Base-by-base conservation (phyloP, 2,797 vertebrate genomes). In the Hephaestus fuliginosus region DNA sequence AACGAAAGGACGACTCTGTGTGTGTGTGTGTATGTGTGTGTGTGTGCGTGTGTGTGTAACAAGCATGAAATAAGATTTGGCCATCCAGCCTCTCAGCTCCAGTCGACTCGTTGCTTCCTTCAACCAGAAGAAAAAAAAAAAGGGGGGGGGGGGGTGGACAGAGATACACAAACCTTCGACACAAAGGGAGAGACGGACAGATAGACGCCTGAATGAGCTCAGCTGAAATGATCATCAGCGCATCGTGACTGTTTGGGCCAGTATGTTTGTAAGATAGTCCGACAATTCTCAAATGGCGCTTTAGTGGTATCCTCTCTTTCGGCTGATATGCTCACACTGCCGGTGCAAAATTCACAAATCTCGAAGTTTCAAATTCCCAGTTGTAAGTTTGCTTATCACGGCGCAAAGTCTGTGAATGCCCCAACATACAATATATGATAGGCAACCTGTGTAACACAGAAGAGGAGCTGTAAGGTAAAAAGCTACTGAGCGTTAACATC, bases 61-160 rank as follows among this genome's bases (percentile, higher is more conserved):
- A 83, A 92, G 88, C 91, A 25, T 94, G 89, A 95, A 94, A 94
- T 91, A 89, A 92, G 93, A 93, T 93, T 91, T 94, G 91, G 82
- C 89, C 85, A 90, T 90, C 84, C 75, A 85, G 84, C 88, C 70
- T 71, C 92, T 92, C 83, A 92, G 81, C 76, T 70, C 76, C 65
- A 74, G 84, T 86, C 22, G 52, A 61, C 79, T 30, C 60, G 74
- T 76, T 64, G 51, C 68, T 55, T 74, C 33, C 79, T 79, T 73
- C 84, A 79, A 69, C 43, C 44, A 67, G 83, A 75, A 81, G 86
- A 78, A 86, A 57, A 78, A 79, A 57, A 25, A 25, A 25, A 25
- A 2, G 25, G 25, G 25, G 25, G 25, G 25, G 25, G 25, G 25
- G 25, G 25, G 25, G 60, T 20, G 53, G 73, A 69, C 48, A 51